Conservation (phyloP, 2,797 vertebrate species). For the Ara ararauna region DNA sequence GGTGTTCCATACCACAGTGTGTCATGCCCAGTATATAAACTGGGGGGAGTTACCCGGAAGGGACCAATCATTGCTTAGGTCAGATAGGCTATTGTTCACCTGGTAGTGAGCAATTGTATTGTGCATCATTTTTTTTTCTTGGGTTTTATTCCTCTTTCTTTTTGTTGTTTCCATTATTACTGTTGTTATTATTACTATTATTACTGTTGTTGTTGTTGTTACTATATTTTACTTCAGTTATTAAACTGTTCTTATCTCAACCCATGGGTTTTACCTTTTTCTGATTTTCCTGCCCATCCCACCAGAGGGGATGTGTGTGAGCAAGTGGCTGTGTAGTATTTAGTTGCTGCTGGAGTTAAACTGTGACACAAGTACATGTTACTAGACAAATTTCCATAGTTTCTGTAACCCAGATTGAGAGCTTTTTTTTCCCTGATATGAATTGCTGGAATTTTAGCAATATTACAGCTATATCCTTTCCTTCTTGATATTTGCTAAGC, state of each 20-base stretch:
- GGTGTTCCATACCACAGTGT: background rate
- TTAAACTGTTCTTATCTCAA: background rate
- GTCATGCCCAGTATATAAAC: background rate
- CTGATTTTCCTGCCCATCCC: background rate
- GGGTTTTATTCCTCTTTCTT: background rate
- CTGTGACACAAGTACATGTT: background rate
- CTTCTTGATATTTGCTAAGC: background rate
- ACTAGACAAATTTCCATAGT: background rate
- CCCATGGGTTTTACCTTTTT: background rate
- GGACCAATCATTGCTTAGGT: background rate
- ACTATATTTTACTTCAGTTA: background rate
- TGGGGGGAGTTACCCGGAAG: background rate
- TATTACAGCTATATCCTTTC: background rate
- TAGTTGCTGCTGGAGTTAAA: no score
- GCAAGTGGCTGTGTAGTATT: no score
- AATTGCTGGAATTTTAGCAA: background rate
- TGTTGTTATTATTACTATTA: no score
- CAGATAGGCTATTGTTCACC: background rate
- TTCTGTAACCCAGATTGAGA: background rate
- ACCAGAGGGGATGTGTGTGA: background rate
- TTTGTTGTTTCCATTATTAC: background rate
- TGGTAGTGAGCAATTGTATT: background rate
- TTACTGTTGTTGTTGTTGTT: background rate
- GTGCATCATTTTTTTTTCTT: background rate
- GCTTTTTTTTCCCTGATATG: background rate